Base-by-base conservation (phyloP, 2,113 vertebrate species). In the Malurus elegans region DNA sequence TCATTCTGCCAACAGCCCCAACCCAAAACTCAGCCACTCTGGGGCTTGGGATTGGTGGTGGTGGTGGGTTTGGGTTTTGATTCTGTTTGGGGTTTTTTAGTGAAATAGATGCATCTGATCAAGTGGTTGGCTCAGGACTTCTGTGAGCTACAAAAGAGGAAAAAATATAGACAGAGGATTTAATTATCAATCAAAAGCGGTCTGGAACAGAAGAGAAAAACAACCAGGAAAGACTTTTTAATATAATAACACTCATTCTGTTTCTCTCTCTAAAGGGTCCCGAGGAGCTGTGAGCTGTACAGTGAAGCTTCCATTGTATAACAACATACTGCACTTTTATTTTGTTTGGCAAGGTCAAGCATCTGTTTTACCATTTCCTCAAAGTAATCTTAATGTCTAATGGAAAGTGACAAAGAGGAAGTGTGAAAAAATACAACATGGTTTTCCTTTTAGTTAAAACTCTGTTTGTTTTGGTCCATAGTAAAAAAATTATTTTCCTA, bases 351-450 rank as follows among this genome's bases (percentile, higher is more conserved):
- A 79, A 89, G 65, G 50, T 85, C 86, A 65, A 87, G 42, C 83
- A 85, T 85, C 88, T 92, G 82, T 82, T 93, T 86, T 38, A 70
- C 57, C 34, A 81, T 74, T 88, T 90, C 79, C 82, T 92, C 75
- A 79, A 94, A 92, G 81, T 64, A 95, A 92, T 91, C 86, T 96
- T 79, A 94, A 89, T 90, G 93, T 92, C 95, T 92, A 95, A 97
- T 94, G 80, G 71, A 96, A 93, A 87, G 73, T 93, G 96, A 97
- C 88, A 96, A 88, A 85, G 66, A 79, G 79, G 87, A 94, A 95
- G 58, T 20, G 20, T n/a, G 54, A 72, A 95, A 87, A 90, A 88
- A 91, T 3, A 69, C 51, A 90, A 86, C 88, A 95, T 5, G 44
- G 44, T 75, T 91, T 87, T 81, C 60, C 65, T 94, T 91, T 95